Percentiles rank a stretch among this genome's conserved stretches.
Conservation (phyloP, 92 coral and sea anemone species). For the Actinostola sp. region DNA sequence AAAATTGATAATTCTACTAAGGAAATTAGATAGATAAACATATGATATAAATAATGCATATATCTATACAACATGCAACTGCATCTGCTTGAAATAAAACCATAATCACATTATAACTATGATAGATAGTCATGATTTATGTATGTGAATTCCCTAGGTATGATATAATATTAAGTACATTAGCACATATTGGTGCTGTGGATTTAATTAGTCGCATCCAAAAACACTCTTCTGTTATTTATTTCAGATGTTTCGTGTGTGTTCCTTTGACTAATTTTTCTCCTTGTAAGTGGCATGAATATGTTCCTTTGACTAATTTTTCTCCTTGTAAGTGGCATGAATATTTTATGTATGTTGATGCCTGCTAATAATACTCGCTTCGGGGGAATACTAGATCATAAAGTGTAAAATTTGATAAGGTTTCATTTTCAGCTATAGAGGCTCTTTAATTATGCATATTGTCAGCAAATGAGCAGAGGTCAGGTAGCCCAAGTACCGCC, state of each 20-base stretch:
- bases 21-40: conserved; percentile 9
- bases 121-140: conserved; percentile 14
- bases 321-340: background rate
- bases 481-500: background rate
- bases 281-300: background rate
- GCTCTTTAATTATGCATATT: too few species aligned
- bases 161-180: conserved; percentile 18
- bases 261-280: background rate
- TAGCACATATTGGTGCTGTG: background rate
- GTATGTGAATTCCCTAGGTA: conserved; percentile 22
- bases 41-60: conserved; percentile 19
- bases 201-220: background rate
- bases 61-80: conserved; percentile 6
- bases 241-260: background rate
- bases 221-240: background rate
- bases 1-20: conserved; percentile 1
- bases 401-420: too few species aligned
- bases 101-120: conserved; percentile 15
- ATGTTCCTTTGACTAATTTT: background rate
- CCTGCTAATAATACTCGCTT: too few species aligned
- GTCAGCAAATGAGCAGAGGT: too few species aligned
- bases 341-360: background rate
- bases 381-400: too few species aligned
- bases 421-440: too few species aligned
- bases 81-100: conserved; percentile 2